Base-by-base conservation (phyloP, 2,797 vertebrate genomes). In the Myotis pilosus region DNA sequence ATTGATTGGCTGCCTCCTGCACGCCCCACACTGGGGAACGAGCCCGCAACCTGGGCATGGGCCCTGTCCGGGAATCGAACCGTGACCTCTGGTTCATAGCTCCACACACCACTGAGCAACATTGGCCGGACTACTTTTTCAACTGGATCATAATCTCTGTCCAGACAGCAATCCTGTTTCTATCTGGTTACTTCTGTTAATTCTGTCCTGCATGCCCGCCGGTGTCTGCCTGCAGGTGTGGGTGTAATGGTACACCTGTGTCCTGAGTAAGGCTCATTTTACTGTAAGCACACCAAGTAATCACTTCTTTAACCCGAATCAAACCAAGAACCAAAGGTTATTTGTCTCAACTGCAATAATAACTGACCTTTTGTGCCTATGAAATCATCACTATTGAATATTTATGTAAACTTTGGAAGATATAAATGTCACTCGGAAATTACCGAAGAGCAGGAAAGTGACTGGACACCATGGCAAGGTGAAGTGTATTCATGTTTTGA, bases 361-460 rank as follows among this genome's bases (percentile, higher is more conserved):
- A 92, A 92, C 89, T 93, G 92, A 92, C 9, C 78, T 96, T 93
- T 93, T 89, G 51, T 81, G 10, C 68, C 91, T 79, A 62, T 62
- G 88, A 79, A 86, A 64, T 94, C 74, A 76, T 88, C 47, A 36
- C 79, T 87, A 5, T 30, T 93, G 91, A 89, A 94, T 83, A 95
- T 87, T 88, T 89, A 95, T 88, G 19, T 33, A 89, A 91, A 95
- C 83, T 78, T 66, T 60, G 60, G 6, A 87, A 92, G 82, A 57
- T 76, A 92, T 13, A 68, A 93, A 95, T 94, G 57, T 74, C 96
- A 89, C 41, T 75, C 57, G 82, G 57, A 93, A 89, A 86, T 83
- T 28, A 80, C 30, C 81, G 44, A 44, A 80, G 44, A 62, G 41
- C 17, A 11, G 6, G 57, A 36, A 79, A 38, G 49, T 53, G 88